These are phyloP conservation scores for Menidia beryllina DNA, from an alignment of 2,113 vertebrate species.

Conservation along the genomic window DNA sequence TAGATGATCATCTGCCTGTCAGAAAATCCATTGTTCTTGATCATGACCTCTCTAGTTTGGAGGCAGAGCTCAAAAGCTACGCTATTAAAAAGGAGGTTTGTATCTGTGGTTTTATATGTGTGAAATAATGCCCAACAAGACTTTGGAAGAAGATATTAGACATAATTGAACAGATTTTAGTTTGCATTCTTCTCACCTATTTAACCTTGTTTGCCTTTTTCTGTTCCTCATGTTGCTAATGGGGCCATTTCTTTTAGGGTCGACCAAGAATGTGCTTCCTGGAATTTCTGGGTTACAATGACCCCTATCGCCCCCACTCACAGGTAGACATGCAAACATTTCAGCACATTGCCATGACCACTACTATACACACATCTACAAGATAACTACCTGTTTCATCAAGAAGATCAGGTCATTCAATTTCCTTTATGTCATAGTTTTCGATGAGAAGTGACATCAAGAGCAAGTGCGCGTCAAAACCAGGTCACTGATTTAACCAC, in stretches of 20 bases:
- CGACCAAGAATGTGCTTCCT: slow-evolving; percentile 71
- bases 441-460: slow-evolving; percentile 67
- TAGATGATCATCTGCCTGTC: slow-evolving; percentile 6
- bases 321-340: slow-evolving; percentile 70
- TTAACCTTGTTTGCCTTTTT: slow-evolving; percentile 3
- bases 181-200: slow-evolving; percentile 3
- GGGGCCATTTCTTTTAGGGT: slow-evolving; percentile 54
- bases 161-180: not conserved
- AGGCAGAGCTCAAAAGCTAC: slow-evolving; percentile 71
- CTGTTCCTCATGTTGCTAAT: slow-evolving; percentile 15
- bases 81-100: slow-evolving; percentile 72
- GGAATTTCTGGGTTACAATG: slow-evolving; percentile 70
- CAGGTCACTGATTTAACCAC: slow-evolving; percentile 77
- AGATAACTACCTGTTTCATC: slow-evolving; percentile 72
- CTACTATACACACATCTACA: slow-evolving; percentile 39
- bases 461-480: slow-evolving; percentile 67
- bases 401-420: slow-evolving; percentile 78
- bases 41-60: slow-evolving; percentile 57
- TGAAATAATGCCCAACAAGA: not conserved
- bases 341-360: slow-evolving; percentile 15
- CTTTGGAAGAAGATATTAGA: not conserved
- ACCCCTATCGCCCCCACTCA: slow-evolving; percentile 51
- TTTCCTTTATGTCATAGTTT: slow-evolving; percentile 79
- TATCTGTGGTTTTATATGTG: not conserved
- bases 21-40: slow-evolving; percentile 22